Evolutionary conservation across 1,140 invertebrate genomes (phyloP), one percentile per base, ranked within the genome.

Genomic region (Apis laboriosa): DNA sequence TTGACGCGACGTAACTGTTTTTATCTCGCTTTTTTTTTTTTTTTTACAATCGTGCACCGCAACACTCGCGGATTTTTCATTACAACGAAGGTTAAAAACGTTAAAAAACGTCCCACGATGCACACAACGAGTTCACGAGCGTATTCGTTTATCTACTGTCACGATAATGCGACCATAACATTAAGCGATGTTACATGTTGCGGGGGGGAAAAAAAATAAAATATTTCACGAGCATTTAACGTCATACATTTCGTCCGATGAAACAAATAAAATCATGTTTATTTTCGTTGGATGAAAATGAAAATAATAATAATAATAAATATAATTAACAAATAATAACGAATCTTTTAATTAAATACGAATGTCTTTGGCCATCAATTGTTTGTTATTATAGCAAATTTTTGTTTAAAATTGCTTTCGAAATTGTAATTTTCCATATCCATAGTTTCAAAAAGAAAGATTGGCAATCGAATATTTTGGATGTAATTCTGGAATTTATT

Each of bases 21-120:
- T 28, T 61, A 53, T 28, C 55, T 13, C n/a, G 61, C 13, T 53
- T 43, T 43, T 43, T 43, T 63, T 63, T 80, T 67, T n/a, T 49
- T n/a, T 9, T 17, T 43, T 28, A 34, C 67, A 19, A 15, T 21
- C 19, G 61, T 51, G 9, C 66, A 21, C 55, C 56, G 19, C n/a
- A 51, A 49, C 28, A 58, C 70, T 19, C 19, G 78, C 51, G 21
- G 34, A 58, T 81, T 81, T 76, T 60, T 76, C 73, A 28, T 28
- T 53, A 9, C 43, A 17, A 19, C 78, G 9, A 55, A 53, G 51
- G 12, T 43, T 43, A 43, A 43, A 70, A 60, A 70, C 19, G 55
- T 43, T 43, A 24, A 43, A 58, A 60, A 76, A 34, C 34, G 55
- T n/a, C 1, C 63, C 12, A 13, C 51, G 3, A 19, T 53, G 12